These are phyloP conservation scores for Leptinotarsa lineolata DNA, from an alignment of 1,140 invertebrate genomes.

Conservation along the genomic window DNA sequence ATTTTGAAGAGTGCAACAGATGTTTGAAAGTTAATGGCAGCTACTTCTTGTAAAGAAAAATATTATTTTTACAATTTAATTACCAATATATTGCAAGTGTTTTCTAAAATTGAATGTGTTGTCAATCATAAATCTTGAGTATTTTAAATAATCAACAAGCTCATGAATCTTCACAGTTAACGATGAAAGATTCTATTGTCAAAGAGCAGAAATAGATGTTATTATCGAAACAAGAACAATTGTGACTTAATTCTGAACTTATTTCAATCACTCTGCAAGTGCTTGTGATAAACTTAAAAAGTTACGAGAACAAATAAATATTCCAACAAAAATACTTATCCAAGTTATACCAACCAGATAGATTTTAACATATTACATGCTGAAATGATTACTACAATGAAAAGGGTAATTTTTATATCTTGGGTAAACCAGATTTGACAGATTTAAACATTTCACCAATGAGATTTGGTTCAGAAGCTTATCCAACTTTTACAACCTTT, in stretches of 20 bases:
- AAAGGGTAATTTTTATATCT: conserved; percentile 25
- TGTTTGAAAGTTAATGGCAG: too few relatives aligned
- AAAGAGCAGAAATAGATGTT: background rate
- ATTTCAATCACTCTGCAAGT: too few relatives aligned
- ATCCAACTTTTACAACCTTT: conserved; percentile 33
- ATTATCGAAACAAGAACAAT: background rate
- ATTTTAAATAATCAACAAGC: too few relatives aligned
- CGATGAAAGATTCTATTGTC: background rate
- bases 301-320: too few relatives aligned
- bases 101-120: too few relatives aligned
- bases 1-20: too few relatives aligned
- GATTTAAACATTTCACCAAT: conserved; percentile 24
- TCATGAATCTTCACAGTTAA: background rate
- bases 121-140: too few relatives aligned
- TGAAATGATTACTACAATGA: conserved; percentile 28
- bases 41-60: too few relatives aligned
- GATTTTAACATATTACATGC: conserved; percentile 34
- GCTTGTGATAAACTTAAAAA: too few relatives aligned
- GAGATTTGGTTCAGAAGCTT: conserved; percentile 26
- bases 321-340: conserved; percentile 16
- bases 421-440: conserved; percentile 4
- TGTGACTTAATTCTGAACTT: background rate
- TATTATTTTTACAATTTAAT: too few relatives aligned
- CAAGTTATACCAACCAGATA: conserved; percentile 33
- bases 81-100: too few relatives aligned